Base-by-base conservation (phyloP, 2,113 vertebrate genomes). In the Microtus montanus region DNA sequence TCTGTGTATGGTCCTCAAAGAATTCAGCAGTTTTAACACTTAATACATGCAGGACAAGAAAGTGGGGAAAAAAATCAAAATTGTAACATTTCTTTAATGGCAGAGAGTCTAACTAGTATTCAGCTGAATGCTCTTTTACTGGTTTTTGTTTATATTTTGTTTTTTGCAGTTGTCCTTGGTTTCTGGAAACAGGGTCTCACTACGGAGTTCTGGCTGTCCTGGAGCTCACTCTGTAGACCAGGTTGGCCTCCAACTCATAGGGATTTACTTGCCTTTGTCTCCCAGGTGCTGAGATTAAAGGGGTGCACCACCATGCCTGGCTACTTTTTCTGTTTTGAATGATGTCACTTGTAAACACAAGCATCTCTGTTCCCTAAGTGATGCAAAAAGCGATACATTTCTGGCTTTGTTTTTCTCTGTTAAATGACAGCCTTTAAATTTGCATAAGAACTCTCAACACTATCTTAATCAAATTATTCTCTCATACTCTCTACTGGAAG, bases 391-490 rank as follows among this genome's bases (percentile, higher is more conserved):
- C 88, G 95, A 68, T 86, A 88, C 77, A 92, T 87, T 95, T 86
- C 68, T 73, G 52, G 79, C 28, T 92, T 83, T 91, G 2, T 95
- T 97, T 97, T 96, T 86, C 68, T 87, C 7, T 92, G 78, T 49
- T 85, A 83, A 96, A 87, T 93, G 49, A 92, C 86, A 2, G 71
- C 87, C 74, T 97, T 95, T 78, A 92, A 44, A 92, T 95, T 95
- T 95, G 33, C 86, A 35, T 93, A 95, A 93, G 15, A 97, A 92
- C 73, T 95, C 96, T 70, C 88, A 98, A 90, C n/a, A 73, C 47
- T 94, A 26, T 68, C 93, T 54, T 96, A 91, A 96, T 92, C 77
- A 96, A 97, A 68, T 94, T 93, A 92, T 95, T 97, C 73, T 80
- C 77, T 87, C 17, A 96, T 33, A 58, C 90, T 84, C 63, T 96